Percentiles rank a stretch among this genome's conserved stretches.
Evolutionary conservation across 30 jellyfish, hydroid and myxozoan species (phyloP).

Genomic region (Cassiopea xamachana): DNA sequence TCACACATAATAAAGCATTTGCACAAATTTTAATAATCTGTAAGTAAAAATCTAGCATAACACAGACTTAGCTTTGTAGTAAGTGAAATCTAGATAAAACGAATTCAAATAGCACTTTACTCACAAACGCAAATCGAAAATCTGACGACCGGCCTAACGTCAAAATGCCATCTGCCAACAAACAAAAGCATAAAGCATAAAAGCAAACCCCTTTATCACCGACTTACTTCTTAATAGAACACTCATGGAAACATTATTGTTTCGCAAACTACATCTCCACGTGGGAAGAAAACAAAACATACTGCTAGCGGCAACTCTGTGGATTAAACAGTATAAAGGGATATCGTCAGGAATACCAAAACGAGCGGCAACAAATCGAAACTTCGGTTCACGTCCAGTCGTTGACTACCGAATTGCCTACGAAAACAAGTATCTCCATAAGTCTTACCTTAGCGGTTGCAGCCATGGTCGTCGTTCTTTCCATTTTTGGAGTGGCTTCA

Average conservation of each 20-base stretch:
- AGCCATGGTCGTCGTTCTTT: constrained; percentile 79
- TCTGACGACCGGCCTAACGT: background rate
- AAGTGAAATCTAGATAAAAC: too few relatives aligned
- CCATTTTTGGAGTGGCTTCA: constrained; percentile 45
- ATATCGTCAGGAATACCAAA: too few relatives aligned
- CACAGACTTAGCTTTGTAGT: too few relatives aligned
- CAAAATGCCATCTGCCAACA: background rate
- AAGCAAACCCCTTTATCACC: background rate
- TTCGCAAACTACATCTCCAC: background rate
- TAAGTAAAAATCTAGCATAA: too few relatives aligned
- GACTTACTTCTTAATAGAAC: background rate
- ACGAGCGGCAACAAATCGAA: too few relatives aligned
- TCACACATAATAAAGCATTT: too few relatives aligned
- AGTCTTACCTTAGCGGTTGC: constrained; percentile 75
- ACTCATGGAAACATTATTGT: background rate
- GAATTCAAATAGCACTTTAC: too few relatives aligned
- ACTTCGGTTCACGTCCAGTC: background rate
- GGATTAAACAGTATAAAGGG: background rate
- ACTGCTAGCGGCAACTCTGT: background rate
- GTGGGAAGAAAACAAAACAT: background rate
- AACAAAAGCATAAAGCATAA: background rate
- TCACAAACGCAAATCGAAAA: too few relatives aligned
- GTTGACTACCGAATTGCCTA: background rate
- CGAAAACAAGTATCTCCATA: background rate
- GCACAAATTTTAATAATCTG: too few relatives aligned